These are phyloP conservation scores for Erebia aethiops DNA, from an alignment of 2,888 invertebrate genomes.

Conservation along the genomic window DNA sequence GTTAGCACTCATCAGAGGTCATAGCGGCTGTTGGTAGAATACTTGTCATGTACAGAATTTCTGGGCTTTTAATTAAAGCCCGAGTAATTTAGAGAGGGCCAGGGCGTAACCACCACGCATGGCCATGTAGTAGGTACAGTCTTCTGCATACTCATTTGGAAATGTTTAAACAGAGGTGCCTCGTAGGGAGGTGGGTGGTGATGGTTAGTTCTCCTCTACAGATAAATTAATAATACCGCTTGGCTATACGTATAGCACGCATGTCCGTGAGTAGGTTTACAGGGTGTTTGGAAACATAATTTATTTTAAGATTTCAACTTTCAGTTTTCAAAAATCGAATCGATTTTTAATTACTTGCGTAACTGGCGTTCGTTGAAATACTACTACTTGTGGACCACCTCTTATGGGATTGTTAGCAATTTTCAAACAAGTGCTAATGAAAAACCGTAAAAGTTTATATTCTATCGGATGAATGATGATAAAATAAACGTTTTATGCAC, in stretches of 20 bases:
- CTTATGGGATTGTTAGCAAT: too few species aligned
- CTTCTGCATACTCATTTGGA: slow-evolving; percentile 81
- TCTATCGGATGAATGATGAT: too few species aligned
- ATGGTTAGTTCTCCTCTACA: slow-evolving; percentile 80
- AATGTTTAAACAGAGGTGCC: slow-evolving; percentile 74
- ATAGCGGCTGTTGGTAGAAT: slow-evolving; percentile 64
- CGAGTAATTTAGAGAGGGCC: slow-evolving; percentile 78
- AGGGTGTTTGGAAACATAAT: slow-evolving; percentile 53
- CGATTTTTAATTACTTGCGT: too few species aligned
- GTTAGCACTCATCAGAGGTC: slow-evolving; percentile 67
- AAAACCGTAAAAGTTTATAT: too few species aligned
- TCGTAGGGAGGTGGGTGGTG: slow-evolving; percentile 56
- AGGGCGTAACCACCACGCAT: slow-evolving; percentile 61
- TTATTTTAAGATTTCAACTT: background rate
- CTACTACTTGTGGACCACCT: too few species aligned
- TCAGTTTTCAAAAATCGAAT: background rate
- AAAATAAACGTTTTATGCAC: too few species aligned
- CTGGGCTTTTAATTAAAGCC: slow-evolving; percentile 81
- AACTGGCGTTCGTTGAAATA: too few species aligned
- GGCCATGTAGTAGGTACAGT: slow-evolving; percentile 74
- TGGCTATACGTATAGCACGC: slow-evolving; percentile 65
- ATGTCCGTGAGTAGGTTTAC: slow-evolving; percentile 62
- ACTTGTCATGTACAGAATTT: slow-evolving; percentile 81
- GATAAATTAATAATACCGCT: slow-evolving; percentile 80
- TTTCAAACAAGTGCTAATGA: too few species aligned